Evolutionary conservation across 2,888 invertebrate genomes (phyloP).

Genomic region (Notocelia uddmanniana): DNA sequence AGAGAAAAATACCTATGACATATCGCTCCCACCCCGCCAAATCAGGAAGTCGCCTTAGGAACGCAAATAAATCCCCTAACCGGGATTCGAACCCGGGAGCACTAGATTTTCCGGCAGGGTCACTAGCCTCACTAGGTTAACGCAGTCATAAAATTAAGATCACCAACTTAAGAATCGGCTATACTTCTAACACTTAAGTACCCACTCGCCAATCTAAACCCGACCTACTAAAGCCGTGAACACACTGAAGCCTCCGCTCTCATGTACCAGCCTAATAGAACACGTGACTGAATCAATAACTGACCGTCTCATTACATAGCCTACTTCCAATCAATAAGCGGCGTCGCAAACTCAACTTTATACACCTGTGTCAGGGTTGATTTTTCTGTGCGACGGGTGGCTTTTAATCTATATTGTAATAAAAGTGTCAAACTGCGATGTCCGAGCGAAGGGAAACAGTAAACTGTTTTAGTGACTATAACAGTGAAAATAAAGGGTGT

Average conservation of each 20-base stretch:
- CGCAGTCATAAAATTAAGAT: no score
- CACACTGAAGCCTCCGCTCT: constrained; percentile 4
- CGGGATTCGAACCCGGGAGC: no score
- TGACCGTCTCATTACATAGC: constrained; percentile 81
- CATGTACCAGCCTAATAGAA: constrained; percentile 63
- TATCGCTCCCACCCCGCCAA: no score
- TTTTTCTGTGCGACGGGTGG: constrained; percentile 47
- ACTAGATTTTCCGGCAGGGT: no score
- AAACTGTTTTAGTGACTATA: constrained; percentile 73
- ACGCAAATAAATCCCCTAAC: no score
- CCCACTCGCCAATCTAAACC: background rate
- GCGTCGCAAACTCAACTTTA: constrained; percentile 55
- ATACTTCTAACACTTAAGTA: background rate
- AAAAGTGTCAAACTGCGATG: constrained; percentile 69
- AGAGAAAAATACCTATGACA: no score
- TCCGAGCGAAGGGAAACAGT: constrained; percentile 67
- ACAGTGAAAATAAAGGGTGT: constrained; percentile 69
- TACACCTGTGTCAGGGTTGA: constrained; percentile 46
- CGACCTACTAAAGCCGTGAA: constrained; percentile 7
- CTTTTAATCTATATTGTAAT: constrained; percentile 43
- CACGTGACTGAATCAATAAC: constrained; percentile 79
- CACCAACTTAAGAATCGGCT: background rate
- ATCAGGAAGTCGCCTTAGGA: no score
- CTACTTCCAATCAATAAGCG: constrained; percentile 72
- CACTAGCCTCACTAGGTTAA: no score